Base-by-base conservation (phyloP, 2,797 vertebrate genomes). In the Tangara arthus region DNA sequence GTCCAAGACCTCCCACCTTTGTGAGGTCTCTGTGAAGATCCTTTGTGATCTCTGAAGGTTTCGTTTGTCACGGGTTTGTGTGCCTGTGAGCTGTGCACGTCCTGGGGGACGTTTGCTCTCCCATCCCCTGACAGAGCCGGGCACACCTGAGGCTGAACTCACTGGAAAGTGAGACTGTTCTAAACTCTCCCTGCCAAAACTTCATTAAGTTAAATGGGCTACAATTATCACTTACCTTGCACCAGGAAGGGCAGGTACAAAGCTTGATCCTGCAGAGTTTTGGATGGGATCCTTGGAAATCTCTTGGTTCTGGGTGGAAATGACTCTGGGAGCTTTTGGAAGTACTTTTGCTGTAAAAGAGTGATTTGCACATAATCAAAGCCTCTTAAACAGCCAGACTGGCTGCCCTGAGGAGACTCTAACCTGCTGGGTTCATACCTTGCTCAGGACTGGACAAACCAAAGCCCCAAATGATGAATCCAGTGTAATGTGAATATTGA, bases 301-400 rank as follows among this genome's bases (percentile, higher is more conserved):
- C 37, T 91, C 77, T 30, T 6, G 21, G 61, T 88, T 83, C 8
- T 11, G 22, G 32, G 55, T 75, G n/a, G 73, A 88, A 90, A 88
- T 81, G 6, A 26, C 66, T 90, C 27, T 9, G 55, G 56, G 56
- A 90, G 32, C 7, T 89, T 90, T 70, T 56, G 30, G 78, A 60
- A 86, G 70, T 42, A 3, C 1, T 90, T 88, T 42, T 91, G 53
- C 64, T 82, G 18, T 83, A 61, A 81, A 82, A 81, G 30, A 82
- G 35, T 49, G 57, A 69, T 94, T 84, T 96, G 70, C 69, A 84
- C 47, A 37, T 76, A 94, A 70, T 79, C 56, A 77, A 76, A 85
- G 56, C 18, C 70, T 86, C 76, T 78, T 83, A 84, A 91, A 79
- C 35, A 79, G 55, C 46, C 9, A 18, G 50, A 30, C 11, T 70